A percentile compares a stretch with the other conserved stretches of the same genome.
Conservation (phyloP, 2,113 vertebrate genomes). For the Scartelaos histophorus region DNA sequence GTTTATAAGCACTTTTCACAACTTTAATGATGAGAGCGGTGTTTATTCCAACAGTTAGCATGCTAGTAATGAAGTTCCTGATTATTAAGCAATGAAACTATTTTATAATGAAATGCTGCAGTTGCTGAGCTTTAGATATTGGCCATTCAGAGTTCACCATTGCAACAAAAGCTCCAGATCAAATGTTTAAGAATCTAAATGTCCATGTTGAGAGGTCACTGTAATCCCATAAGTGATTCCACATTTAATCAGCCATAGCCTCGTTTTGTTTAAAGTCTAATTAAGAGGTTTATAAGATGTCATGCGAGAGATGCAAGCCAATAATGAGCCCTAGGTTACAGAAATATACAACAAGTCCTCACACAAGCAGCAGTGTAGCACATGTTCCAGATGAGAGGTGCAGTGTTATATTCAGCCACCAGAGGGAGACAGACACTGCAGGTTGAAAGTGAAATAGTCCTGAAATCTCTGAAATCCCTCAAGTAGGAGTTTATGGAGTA, state of each 20-base stretch:
- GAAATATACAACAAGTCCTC: not conserved
- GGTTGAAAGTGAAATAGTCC: not conserved
- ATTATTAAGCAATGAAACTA: no score
- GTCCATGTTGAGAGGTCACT: not conserved
- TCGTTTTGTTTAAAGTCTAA: slow-evolving; percentile 30
- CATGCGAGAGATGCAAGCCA: not conserved
- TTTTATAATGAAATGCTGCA: no score
- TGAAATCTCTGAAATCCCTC: not conserved
- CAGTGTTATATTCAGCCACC: slow-evolving; percentile 28
- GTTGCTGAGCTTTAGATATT: no score
- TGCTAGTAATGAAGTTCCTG: no score
- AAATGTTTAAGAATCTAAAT: no score
- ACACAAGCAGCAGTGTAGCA: slow-evolving; percentile 3
- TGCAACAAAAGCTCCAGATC: not conserved
- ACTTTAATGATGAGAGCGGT: no score
- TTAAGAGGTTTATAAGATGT: slow-evolving; percentile 5
- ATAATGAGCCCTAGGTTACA: slow-evolving; percentile 21
- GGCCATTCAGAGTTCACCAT: no score
- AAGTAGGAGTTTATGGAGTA: not conserved
- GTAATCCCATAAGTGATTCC: slow-evolving; percentile 9
- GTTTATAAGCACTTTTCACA: no score
- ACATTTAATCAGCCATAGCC: slow-evolving; percentile 41
- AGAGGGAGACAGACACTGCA: slow-evolving; percentile 63
- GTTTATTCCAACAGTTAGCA: no score
- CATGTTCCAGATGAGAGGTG: slow-evolving; percentile 40